Evolutionary conservation across 2,888 invertebrate genomes (phyloP).

Genomic region (Cynaeus angustus): DNA sequence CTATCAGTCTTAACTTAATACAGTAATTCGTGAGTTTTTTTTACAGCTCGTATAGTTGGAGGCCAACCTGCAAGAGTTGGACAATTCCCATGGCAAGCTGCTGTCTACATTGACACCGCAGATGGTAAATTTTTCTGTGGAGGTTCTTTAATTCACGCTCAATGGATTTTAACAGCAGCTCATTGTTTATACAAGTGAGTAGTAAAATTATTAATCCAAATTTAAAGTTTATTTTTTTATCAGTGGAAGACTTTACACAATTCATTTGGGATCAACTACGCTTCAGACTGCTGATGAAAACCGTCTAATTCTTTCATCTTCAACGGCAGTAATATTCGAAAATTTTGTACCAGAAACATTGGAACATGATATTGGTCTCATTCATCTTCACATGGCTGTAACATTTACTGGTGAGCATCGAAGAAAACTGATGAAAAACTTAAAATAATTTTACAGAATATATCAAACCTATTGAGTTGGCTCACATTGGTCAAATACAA

Average conservation of each 20-base stretch:
- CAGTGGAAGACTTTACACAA: slow-evolving; percentile 28
- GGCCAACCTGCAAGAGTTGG: slow-evolving; percentile 51
- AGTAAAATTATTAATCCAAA: slow-evolving; percentile 2
- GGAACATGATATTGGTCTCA: slow-evolving; percentile 35
- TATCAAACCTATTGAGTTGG: slow-evolving; percentile 30
- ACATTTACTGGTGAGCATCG: slow-evolving; percentile 5
- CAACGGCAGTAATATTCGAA: slow-evolving; percentile 7
- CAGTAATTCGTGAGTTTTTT: background rate
- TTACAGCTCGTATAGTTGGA: slow-evolving; percentile 42
- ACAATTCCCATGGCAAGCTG: slow-evolving; percentile 54
- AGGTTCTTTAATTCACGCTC: slow-evolving; percentile 52
- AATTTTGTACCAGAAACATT: slow-evolving; percentile 17
- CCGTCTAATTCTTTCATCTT: slow-evolving; percentile 23
- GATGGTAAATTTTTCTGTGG: slow-evolving; percentile 54
- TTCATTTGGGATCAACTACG: slow-evolving; percentile 31
- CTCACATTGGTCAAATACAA: slow-evolving; percentile 5
- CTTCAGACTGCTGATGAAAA: slow-evolving; percentile 16
- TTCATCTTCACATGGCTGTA: slow-evolving; percentile 27
- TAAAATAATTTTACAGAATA: slow-evolving; percentile 23
- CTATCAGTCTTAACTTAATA: background rate
- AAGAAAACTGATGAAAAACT: background rate
- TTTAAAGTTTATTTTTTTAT: background rate
- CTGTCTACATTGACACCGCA: slow-evolving; percentile 48
- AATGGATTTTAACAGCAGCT: slow-evolving; percentile 56
- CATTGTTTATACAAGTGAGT: slow-evolving; percentile 55